A percentile compares a stretch with the other conserved stretches of the same genome.
These are phyloP conservation scores for Plecturocebus donacophilus DNA, from an alignment of 2,113 vertebrate genomes.

Conservation along the genomic window DNA sequence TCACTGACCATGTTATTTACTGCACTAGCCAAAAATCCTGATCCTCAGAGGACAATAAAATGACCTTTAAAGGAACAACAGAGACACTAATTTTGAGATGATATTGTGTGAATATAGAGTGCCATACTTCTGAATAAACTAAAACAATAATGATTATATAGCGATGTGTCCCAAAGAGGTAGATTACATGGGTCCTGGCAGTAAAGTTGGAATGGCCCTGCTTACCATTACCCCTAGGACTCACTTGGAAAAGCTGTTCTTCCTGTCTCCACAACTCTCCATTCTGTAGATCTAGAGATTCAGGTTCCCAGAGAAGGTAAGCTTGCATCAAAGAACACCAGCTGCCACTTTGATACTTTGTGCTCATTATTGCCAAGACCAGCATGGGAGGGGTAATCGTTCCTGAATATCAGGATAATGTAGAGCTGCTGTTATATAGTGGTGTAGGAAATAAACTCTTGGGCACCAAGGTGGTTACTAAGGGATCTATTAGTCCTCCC, in stretches of 20 bases:
- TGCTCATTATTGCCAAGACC: not conserved
- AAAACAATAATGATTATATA: not conserved
- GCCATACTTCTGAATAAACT: not conserved
- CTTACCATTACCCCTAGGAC: not conserved
- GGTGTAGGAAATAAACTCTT: not conserved
- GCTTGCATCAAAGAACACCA: not conserved
- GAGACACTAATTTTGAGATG: not conserved
- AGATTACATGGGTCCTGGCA: not conserved
- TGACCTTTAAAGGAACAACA: not conserved
- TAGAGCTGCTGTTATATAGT: not conserved
- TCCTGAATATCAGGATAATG: not conserved
- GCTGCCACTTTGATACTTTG: not conserved
- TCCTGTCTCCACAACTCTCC: not conserved
- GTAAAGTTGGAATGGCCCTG: accelerated
- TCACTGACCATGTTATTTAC: not conserved
- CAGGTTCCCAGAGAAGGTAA: not conserved
- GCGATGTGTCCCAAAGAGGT: not conserved
- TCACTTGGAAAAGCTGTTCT: not conserved
- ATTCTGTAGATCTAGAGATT: not conserved
- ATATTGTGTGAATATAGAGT: not conserved
- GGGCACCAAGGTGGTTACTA: not conserved
- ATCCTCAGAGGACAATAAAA: not conserved
- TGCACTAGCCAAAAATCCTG: not conserved
- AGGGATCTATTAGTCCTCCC: not conserved
- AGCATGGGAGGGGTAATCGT: not conserved